Conservation (phyloP, 1,140 invertebrate species). For the Physella acuta region DNA sequence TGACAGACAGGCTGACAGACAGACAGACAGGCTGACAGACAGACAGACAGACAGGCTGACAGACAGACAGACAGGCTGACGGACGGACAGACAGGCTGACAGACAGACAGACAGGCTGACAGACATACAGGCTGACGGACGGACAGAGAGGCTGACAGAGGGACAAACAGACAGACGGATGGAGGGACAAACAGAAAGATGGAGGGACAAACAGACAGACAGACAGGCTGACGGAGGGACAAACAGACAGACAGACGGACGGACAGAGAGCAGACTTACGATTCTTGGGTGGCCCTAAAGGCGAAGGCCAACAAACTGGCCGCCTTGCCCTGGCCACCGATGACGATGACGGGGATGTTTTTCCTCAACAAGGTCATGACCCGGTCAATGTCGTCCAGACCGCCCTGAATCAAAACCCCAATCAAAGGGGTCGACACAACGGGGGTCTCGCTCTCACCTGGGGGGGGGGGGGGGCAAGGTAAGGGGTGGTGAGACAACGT, state of each 20-base stretch:
- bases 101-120: too few relatives aligned
- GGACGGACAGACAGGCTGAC: too few relatives aligned
- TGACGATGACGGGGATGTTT: constrained; percentile 59
- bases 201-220: background rate
- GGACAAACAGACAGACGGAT: background rate
- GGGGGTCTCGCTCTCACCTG: background rate
- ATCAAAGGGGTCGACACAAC: constrained; percentile 52
- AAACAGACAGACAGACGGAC: background rate
- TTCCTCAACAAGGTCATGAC: constrained; percentile 55
- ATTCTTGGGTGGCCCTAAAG: constrained; percentile 54
- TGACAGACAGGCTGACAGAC: too few relatives aligned
- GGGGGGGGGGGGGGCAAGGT: too few relatives aligned
- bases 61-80: too few relatives aligned
- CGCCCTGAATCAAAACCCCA: constrained; percentile 60
- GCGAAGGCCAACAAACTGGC: constrained; percentile 60
- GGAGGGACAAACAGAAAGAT: background rate
- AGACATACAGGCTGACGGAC: too few relatives aligned
- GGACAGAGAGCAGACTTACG: background rate
- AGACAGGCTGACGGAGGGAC: background rate
- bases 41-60: too few relatives aligned
- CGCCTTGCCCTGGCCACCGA: constrained; percentile 58
- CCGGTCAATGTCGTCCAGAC: constrained; percentile 52
- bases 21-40: too few relatives aligned
- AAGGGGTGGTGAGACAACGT: too few relatives aligned
- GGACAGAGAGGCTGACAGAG: too few relatives aligned